These are phyloP conservation scores for Epinephelus awoara DNA, from an alignment of 2,797 vertebrate genomes.

Conservation along the genomic window DNA sequence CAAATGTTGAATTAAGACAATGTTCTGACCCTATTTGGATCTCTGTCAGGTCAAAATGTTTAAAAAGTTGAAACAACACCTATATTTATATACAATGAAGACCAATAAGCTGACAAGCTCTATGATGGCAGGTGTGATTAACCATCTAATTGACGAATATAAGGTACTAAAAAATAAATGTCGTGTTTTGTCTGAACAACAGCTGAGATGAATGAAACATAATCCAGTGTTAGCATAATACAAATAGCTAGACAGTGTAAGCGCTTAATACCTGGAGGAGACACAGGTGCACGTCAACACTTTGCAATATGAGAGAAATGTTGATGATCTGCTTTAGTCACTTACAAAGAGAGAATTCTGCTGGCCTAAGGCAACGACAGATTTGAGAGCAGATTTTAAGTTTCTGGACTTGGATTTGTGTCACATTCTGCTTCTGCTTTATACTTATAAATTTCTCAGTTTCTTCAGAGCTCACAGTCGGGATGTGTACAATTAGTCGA, in stretches of 20 bases:
- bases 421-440: constrained; percentile 1
- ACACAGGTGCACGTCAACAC: background rate
- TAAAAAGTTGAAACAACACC: too few species aligned
- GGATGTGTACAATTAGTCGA: too few species aligned
- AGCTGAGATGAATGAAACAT: background rate
- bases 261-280: background rate
- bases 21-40: too few species aligned
- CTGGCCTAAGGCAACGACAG: background rate
- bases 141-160: too few species aligned
- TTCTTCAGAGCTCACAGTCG: too few species aligned
- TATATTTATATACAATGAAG: too few species aligned
- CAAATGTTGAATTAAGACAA: too few species aligned
- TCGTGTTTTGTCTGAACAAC: background rate
- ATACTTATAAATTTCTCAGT: background rate
- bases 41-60: too few species aligned
- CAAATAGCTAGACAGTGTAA: background rate
- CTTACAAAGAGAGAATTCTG: background rate
- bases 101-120: too few species aligned
- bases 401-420: background rate
- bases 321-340: constrained; percentile 4
- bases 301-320: background rate
- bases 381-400: background rate
- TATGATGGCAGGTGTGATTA: too few species aligned
- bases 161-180: too few species aligned
- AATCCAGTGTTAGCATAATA: background rate